phyloP scores from a whole-genome alignment of 2,888 invertebrate genomes.

The Piscicola geometra region DNA sequence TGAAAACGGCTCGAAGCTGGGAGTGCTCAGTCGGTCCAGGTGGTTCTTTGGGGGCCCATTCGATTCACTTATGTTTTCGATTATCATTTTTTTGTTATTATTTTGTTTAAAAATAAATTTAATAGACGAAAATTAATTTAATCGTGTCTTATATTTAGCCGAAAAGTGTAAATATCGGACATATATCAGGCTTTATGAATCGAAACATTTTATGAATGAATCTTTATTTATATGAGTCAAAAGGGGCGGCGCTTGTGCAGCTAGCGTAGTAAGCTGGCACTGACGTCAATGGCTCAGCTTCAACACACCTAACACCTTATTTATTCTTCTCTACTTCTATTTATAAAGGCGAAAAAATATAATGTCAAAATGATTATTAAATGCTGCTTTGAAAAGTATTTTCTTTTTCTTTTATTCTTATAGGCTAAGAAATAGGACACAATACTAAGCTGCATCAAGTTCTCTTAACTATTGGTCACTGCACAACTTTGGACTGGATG shows the following conservation, averaged over 20 bases:
- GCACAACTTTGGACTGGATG: no score
- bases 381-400: no score
- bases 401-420: no score
- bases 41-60: not conserved
- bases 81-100: slow-evolving; percentile 15
- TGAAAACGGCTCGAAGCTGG: slow-evolving; percentile 17
- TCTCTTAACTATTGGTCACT: no score
- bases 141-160: not conserved
- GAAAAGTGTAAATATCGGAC: not conserved
- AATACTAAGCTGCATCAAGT: no score
- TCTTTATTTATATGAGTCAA: not conserved
- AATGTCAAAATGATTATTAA: not conserved
- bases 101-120: not conserved
- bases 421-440: no score
- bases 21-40: slow-evolving; percentile 20
- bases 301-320: no score
- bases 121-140: not conserved
- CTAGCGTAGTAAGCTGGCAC: not conserved
- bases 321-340: no score
- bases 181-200: not conserved
- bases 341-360: not conserved
- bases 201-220: not conserved
- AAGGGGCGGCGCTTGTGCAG: not conserved
- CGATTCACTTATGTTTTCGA: slow-evolving; percentile 15
- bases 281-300: not conserved